A percentile compares a stretch with the other conserved stretches of the same genome.
phyloP scores from a whole-genome alignment of 2,113 vertebrate genomes.

The Phoenicopterus ruber region DNA sequence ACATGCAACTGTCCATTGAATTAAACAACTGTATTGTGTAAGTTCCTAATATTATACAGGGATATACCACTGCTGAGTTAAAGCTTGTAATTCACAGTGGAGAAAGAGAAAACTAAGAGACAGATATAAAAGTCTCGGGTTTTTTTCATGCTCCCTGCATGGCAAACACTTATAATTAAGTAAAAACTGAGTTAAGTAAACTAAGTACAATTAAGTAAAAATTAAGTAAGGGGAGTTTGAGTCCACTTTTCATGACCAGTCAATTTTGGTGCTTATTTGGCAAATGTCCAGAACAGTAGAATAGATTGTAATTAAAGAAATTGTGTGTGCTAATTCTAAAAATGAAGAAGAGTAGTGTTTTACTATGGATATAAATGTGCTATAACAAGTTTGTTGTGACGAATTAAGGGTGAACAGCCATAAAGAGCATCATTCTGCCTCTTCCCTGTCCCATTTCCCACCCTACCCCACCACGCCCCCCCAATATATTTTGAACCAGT shows the following conservation, averaged over 20 bases:
- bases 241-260: not conserved
- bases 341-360: not conserved
- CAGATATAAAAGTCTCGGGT: not conserved
- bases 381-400: not conserved
- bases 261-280: not conserved
- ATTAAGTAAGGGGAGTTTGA: not conserved
- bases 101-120: not conserved
- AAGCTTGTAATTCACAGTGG: not conserved
- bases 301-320: not conserved
- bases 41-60: not conserved
- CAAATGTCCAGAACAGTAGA: not conserved
- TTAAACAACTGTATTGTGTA: not conserved
- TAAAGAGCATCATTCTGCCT: not conserved
- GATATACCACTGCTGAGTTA: not conserved
- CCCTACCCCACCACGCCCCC: fast-evolving
- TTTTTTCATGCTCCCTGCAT: too few relatives aligned
- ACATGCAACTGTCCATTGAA: not conserved
- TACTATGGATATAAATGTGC: not conserved
- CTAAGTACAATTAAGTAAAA: too few relatives aligned
- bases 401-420: not conserved
- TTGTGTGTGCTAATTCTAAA: not conserved
- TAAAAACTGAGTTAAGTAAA: too few relatives aligned
- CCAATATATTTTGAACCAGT: not conserved
- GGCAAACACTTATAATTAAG: not conserved
- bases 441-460: not conserved